Percentiles rank a stretch among this genome's conserved stretches.
phyloP scores from a whole-genome alignment of 2,888 invertebrate genomes.

The Trisateles emortualis region DNA sequence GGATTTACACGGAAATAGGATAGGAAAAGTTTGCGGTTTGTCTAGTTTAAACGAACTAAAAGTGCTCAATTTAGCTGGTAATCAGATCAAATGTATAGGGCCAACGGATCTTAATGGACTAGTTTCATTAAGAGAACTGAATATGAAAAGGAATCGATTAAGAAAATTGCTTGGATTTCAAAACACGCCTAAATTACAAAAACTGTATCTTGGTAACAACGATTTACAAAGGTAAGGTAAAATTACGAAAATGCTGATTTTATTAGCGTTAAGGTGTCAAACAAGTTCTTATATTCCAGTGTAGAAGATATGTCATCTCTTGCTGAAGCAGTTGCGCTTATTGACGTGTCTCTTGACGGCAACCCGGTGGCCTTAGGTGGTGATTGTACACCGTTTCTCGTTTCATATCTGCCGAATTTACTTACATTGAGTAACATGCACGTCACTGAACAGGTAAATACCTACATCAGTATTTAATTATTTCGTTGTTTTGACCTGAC shows the following conservation, averaged over 20 bases:
- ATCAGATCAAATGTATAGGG: slow-evolving; percentile 93
- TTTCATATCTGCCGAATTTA: slow-evolving; percentile 92
- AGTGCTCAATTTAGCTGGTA: slow-evolving; percentile 97
- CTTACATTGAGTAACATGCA: slow-evolving; percentile 92
- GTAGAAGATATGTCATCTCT: slow-evolving; percentile 95
- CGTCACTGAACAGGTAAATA: slow-evolving; percentile 90
- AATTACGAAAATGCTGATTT: not conserved
- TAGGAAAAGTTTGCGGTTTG: slow-evolving; percentile 91
- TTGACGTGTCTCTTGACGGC: slow-evolving; percentile 95
- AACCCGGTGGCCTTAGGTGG: slow-evolving; percentile 94
- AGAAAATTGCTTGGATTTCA: slow-evolving; percentile 93
- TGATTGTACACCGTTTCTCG: slow-evolving; percentile 93
- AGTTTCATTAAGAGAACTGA: slow-evolving; percentile 93
- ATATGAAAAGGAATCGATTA: slow-evolving; percentile 94
- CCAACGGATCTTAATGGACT: slow-evolving; percentile 93
- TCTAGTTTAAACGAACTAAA: slow-evolving; percentile 91
- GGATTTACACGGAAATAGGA: slow-evolving; percentile 97
- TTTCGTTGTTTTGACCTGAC: no score
- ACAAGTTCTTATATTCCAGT: slow-evolving; percentile 71
- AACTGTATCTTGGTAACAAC: slow-evolving; percentile 94
- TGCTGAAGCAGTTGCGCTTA: slow-evolving; percentile 91
- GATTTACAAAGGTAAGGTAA: slow-evolving; percentile 86
- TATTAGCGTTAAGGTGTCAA: not conserved
- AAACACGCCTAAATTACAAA: slow-evolving; percentile 91
- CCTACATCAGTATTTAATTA: not conserved